Evolutionary conservation across 1,140 invertebrate species (phyloP), one percentile per base, ranked within the genome.

Genomic region (Pseudomyrmex flavicornis): DNA sequence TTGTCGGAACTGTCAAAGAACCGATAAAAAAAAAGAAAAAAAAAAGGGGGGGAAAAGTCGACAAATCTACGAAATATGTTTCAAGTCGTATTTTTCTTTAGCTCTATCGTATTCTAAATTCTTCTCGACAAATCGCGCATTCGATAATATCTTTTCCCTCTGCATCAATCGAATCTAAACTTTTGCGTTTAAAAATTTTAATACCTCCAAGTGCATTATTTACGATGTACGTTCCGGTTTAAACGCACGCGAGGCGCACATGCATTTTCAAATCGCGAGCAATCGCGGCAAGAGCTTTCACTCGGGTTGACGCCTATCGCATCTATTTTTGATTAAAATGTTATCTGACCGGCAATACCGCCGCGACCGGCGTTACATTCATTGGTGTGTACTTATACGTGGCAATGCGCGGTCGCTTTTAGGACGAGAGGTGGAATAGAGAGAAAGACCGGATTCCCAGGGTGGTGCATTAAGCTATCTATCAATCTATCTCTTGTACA

Each of bases 381-480:
- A 26, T 85, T 61, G 74, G 46, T 74, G 80, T 56, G 26, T 80
- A 61, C 50, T 58, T 68, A 44, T 35, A 35, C 56, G 59, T 46
- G 54, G 35, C 74, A 48, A 46, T 61, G 83, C 61, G 20, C 56
- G n/a, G 62, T 80, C 46, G 73, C 83, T 88, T 69, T 86, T 66
- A 61, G 54, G 17, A n/a, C 48, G 52, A 54, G 61, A 50, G 59
- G n/a, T 10, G 20, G 50, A 35, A 44, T 62, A 83, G 72, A 83
- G 72, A 56, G 59, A 56, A 58, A 46, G 79, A 63, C 74, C 65
- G 68, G 61, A 84, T 84, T 88, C 88, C 84, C 82, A 87, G 82
- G 84, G 88, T 35, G 35, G 35, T 89, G 88, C 87, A 89, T 89
- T 89, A 89, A 89, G 85, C 87, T 89, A 89, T 89, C 87, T 89